Conservation (phyloP, 2,888 invertebrate genomes). For the Noctua janthe region DNA sequence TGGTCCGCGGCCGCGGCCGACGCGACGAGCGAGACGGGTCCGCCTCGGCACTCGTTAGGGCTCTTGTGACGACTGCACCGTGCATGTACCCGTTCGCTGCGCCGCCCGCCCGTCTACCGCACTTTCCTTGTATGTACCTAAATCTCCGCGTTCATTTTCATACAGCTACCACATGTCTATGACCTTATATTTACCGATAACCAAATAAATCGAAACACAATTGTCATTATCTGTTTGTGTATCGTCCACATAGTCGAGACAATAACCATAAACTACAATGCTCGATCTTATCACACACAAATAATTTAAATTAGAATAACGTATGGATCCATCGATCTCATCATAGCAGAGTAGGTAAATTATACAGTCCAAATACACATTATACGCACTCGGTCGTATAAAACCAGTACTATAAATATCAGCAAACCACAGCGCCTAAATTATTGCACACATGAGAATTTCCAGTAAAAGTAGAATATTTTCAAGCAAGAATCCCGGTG, state of each 20-base stretch:
- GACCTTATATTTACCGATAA: background rate
- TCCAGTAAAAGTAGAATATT: conserved; percentile 73
- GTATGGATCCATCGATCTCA: conserved; percentile 29
- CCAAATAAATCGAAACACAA: conserved; percentile 1
- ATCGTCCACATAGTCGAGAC: background rate
- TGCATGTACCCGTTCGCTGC: conserved; percentile 52
- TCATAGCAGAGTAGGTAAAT: conserved; percentile 42
- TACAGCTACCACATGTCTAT: conserved; percentile 1
- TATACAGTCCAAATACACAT: conserved; percentile 71
- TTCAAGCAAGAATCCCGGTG: conserved; percentile 68
- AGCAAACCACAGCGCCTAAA: conserved; percentile 78
- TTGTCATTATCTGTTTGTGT: background rate
- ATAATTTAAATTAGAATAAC: conserved; percentile 9
- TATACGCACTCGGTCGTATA: conserved; percentile 77
- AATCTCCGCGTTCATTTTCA: conserved; percentile 69
- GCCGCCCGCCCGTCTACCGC: conserved; percentile 36
- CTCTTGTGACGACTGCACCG: conserved; percentile 82
- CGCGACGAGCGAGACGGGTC: conserved; percentile 75
- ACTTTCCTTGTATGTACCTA: conserved; percentile 50
- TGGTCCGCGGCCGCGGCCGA: conserved; percentile 80
- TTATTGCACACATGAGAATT: conserved; percentile 82
- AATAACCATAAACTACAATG: conserved; percentile 1
- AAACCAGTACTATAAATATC: conserved; percentile 84
- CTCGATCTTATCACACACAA: conserved; percentile 18
- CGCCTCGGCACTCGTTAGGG: conserved; percentile 83